Evolutionary conservation across 2,888 invertebrate genomes (phyloP), one percentile per base, ranked within the genome.

Genomic region (Dicranocentrus wangi): DNA sequence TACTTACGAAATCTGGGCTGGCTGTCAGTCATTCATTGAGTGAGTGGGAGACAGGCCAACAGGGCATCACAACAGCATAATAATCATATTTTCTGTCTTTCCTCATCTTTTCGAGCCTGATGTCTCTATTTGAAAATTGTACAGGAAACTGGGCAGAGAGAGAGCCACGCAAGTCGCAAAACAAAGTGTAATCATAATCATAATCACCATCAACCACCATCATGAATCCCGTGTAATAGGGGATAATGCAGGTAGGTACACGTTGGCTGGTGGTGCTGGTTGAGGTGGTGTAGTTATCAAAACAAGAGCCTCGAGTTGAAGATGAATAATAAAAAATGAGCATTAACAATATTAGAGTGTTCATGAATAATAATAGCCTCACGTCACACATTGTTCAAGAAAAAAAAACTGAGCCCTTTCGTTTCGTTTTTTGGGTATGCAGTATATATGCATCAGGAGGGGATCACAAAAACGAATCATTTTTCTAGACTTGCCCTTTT

Each of bases 321-420:
- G 60, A 42, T 76, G 76, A 76, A 76, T 66, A 76, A 68, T 68
- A 76, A 75, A 7, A 58, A 63, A 47, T 72, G 47, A 15, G 43
- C 77, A 77, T 77, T 77, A 77, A 68, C 69, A 77, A 69, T 69
- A 77, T 77, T 77, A 77, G 23, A 8, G 8, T n/a, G 3, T n/a
- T 77, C 77, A 77, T 77, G 77, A 77, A 77, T 77, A 77, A 77
- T 77, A 77, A 77, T 77, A 77, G 60, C 60, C 51, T 69, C 69
- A 69, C 77, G 77, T 77, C 77, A 77, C 51, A 28, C 19, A 61
- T 19, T 47, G 69, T 77, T 69, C 27, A 51, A 17, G 32, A 32
- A 10, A 32, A n/a, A n/a, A n/a, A n/a, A n/a, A n/a, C n/a, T n/a
- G n/a, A n/a, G n/a, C n/a, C n/a, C n/a, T 39, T 7, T 39, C 8